Conservation (phyloP, 1,140 invertebrate genomes). For the Lepidurus arcticus region DNA sequence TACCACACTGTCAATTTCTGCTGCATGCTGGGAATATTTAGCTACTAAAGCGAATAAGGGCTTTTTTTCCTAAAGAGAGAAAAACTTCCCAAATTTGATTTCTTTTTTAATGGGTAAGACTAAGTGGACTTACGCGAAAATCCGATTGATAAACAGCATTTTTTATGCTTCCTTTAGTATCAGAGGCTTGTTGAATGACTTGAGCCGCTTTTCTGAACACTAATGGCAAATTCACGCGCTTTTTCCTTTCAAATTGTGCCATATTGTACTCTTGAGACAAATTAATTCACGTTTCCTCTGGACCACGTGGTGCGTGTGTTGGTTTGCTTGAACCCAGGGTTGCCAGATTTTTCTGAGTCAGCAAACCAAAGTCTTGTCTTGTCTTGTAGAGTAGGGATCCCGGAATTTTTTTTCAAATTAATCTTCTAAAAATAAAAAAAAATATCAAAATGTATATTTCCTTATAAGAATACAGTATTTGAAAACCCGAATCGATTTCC, state of each 20-base stretch:
- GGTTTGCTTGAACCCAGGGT: too few relatives aligned
- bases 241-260: constrained; percentile 23
- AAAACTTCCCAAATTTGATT: constrained; percentile 33
- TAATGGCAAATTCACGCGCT: constrained; percentile 60
- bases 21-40: constrained; percentile 61
- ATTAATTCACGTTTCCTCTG: too few relatives aligned
- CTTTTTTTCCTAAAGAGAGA: constrained; percentile 60
- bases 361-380: too few relatives aligned
- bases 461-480: too few relatives aligned
- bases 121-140: constrained; percentile 31
- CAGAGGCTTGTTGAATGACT: constrained; percentile 58
- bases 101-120: constrained; percentile 35
- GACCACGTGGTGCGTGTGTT: too few relatives aligned
- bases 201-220: constrained; percentile 65
- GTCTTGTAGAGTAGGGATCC: too few relatives aligned
- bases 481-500: too few relatives aligned
- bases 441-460: too few relatives aligned
- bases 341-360: too few relatives aligned
- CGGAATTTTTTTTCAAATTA: too few relatives aligned
- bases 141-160: constrained; percentile 49
- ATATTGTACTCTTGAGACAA: background rate
- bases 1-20: constrained; percentile 59
- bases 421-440: too few relatives aligned
- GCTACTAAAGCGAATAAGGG: constrained; percentile 64
- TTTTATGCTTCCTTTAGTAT: constrained; percentile 65